Evolutionary conservation across 2,797 vertebrate genomes (phyloP).

Genomic region (Darevskia nairensis): DNA sequence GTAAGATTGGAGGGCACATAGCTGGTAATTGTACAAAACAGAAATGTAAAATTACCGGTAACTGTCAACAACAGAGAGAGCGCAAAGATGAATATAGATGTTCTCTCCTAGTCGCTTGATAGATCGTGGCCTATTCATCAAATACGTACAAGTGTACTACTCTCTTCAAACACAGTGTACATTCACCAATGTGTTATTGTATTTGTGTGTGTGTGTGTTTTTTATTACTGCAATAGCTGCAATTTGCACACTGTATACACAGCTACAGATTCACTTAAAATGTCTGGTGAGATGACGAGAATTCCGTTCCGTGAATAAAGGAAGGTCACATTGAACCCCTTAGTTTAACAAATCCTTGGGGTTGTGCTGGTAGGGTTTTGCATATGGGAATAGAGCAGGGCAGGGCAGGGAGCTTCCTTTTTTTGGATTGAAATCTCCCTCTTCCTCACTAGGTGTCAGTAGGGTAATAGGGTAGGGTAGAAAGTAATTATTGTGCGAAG

Average conservation of each 20-base stretch:
- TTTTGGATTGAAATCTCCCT: conserved; percentile 6
- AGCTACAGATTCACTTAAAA: not conserved
- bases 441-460: conserved; percentile 16
- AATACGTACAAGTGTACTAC: not conserved
- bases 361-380: not conserved
- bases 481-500: not conserved
- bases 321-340: not conserved
- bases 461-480: not conserved
- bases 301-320: not conserved
- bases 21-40: not conserved
- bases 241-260: not conserved
- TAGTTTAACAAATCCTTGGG: not conserved
- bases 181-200: not conserved
- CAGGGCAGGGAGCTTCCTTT: not conserved
- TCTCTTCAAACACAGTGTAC: not conserved
- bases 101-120: not conserved
- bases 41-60: not conserved
- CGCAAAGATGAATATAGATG: not conserved
- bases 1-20: not conserved
- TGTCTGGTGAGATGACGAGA: not conserved
- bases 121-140: not conserved
- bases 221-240: not conserved
- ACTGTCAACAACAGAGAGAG: not conserved
- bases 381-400: not conserved
- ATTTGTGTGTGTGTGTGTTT: not conserved